Evolutionary conservation across 2,888 invertebrate species (phyloP).

Genomic region (Corbicula japonica): DNA sequence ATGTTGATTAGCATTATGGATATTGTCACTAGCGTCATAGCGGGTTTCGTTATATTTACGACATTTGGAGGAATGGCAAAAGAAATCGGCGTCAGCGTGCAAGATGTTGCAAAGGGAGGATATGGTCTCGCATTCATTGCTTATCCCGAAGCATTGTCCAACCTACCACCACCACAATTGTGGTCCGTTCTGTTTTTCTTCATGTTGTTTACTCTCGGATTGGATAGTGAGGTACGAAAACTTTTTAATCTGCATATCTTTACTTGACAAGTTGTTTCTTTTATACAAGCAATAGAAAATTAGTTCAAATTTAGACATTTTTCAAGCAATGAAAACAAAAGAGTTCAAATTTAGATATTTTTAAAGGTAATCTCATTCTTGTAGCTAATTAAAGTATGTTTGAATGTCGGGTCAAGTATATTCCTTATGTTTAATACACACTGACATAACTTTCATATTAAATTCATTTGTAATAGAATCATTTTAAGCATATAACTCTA

Average conservation of each 20-base stretch:
- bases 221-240: conserved; percentile 78
- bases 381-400: too few species aligned
- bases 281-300: neutral
- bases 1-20: conserved; percentile 92
- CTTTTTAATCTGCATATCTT: neutral
- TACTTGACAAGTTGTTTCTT: neutral
- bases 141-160: conserved; percentile 83
- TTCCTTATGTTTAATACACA: neutral
- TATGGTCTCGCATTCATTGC: conserved; percentile 87
- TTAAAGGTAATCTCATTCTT: neutral
- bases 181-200: conserved; percentile 84
- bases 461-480: too few species aligned
- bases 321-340: neutral
- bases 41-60: conserved; percentile 87
- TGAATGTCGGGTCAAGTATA: neutral
- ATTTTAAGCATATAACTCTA: too few species aligned
- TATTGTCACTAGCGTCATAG: conserved; percentile 88
- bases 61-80: conserved; percentile 81
- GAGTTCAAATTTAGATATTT: neutral
- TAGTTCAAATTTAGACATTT: neutral
- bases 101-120: conserved; percentile 87
- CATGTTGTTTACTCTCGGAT: conserved; percentile 83
- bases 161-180: conserved; percentile 79
- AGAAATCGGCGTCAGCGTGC: conserved; percentile 69
- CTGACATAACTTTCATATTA: too few species aligned